Evolutionary conservation across 1,140 invertebrate genomes (phyloP).

Genomic region (Tigriopus japonicus): DNA sequence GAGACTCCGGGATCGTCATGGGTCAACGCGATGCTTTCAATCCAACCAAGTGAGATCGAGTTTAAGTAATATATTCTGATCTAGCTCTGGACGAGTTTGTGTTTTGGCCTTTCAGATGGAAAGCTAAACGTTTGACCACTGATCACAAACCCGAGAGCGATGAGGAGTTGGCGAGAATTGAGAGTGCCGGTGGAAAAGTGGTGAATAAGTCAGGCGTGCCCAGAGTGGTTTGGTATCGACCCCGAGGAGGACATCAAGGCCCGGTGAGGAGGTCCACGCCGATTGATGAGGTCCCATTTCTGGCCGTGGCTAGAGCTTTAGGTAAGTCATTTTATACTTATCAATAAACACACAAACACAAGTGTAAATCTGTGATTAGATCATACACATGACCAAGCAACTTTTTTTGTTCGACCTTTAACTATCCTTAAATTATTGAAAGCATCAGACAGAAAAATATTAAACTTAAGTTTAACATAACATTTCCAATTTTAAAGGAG

Average conservation of each 20-base stretch:
- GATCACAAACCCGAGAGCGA: constrained; percentile 89
- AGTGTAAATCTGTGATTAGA: no score
- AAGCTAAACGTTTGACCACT: constrained; percentile 52
- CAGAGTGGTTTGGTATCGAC: constrained; percentile 88
- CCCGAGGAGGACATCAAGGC: constrained; percentile 39
- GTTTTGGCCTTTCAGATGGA: constrained; percentile 34
- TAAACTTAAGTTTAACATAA: no score
- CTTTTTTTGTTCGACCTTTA: no score
- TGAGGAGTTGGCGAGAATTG: constrained; percentile 65
- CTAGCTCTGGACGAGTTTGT: not conserved
- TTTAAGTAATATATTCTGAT: not conserved
- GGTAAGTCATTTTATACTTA: no score
- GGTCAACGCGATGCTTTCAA: constrained; percentile 43
- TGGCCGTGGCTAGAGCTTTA: constrained; percentile 81
- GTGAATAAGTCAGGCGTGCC: constrained; percentile 71
- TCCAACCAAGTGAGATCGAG: constrained; percentile 5
- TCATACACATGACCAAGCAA: no score
- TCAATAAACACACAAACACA: no score
- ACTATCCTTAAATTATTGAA: no score
- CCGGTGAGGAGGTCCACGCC: constrained; percentile 59
- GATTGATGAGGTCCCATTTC: constrained; percentile 86
- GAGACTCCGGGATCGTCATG: constrained; percentile 82
- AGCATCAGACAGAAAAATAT: no score
- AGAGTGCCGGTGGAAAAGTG: constrained; percentile 58
- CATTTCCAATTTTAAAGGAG: constrained; percentile 30